These are phyloP conservation scores for Mya arenaria DNA, from an alignment of 1,140 invertebrate species.

Conservation along the genomic window DNA sequence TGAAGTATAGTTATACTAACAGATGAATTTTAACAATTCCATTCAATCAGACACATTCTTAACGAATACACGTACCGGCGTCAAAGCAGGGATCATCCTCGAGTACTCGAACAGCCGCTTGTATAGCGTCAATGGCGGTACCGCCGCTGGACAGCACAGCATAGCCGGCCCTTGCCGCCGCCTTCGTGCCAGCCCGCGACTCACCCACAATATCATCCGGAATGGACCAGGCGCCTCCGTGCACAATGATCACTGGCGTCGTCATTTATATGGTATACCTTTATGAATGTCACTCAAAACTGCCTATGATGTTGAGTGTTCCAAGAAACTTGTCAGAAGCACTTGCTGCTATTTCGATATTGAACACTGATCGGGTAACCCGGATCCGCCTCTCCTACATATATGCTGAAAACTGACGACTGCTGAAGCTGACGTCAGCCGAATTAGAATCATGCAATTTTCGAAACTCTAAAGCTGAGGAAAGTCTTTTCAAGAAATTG, in stretches of 20 bases:
- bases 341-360: background rate
- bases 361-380: background rate
- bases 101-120: constrained; percentile 88
- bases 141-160: constrained; percentile 82
- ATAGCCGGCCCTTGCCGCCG: constrained; percentile 83
- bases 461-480: too few species aligned
- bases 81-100: constrained; percentile 92
- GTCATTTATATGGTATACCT: constrained; percentile 13
- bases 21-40: too few species aligned
- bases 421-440: background rate
- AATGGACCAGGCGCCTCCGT: constrained; percentile 87
- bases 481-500: too few species aligned
- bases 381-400: background rate
- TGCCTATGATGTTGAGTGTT: too few species aligned
- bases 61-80: constrained; percentile 83
- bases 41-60: too few species aligned
- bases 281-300: too few species aligned
- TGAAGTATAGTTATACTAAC: too few species aligned
- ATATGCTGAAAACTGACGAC: background rate
- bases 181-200: constrained; percentile 87
- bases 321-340: too few species aligned
- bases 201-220: constrained; percentile 76
- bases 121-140: constrained; percentile 88
- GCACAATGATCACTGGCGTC: constrained; percentile 84
- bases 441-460: too few species aligned